A percentile compares a stretch with the other conserved stretches of the same genome.
These are phyloP conservation scores for Hemicrepidius hirtus DNA, from an alignment of 2,888 invertebrate genomes.

Conservation along the genomic window DNA sequence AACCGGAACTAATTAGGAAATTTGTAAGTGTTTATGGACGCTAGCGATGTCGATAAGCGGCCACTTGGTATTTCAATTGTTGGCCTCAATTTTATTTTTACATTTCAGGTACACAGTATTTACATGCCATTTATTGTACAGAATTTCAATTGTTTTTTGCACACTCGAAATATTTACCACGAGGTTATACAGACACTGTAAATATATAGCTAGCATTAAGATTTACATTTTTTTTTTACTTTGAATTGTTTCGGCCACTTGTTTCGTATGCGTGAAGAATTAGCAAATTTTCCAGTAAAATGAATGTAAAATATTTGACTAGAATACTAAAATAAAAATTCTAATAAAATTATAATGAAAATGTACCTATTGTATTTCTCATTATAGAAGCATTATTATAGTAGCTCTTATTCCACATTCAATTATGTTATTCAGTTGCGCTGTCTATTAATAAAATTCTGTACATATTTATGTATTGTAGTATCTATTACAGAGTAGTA, in stretches of 20 bases:
- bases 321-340: not conserved
- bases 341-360: not conserved
- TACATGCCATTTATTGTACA: too few relatives aligned
- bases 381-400: conserved; percentile 1
- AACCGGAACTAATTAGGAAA: not conserved
- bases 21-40: too few relatives aligned
- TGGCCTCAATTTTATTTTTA: too few relatives aligned
- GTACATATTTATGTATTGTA: conserved; percentile 44
- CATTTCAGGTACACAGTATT: too few relatives aligned
- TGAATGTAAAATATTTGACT: not conserved
- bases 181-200: too few relatives aligned
- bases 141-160: too few relatives aligned
- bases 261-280: too few relatives aligned
- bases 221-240: too few relatives aligned
- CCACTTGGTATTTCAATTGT: not conserved
- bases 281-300: not conserved
- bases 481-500: conserved; percentile 31
- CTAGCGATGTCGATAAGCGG: not conserved
- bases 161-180: too few relatives aligned
- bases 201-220: too few relatives aligned
- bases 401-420: conserved; percentile 11
- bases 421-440: conserved; percentile 8
- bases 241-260: too few relatives aligned
- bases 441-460: conserved; percentile 14
- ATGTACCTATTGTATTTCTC: not conserved